Evolutionary conservation across 2,797 vertebrate genomes (phyloP).

Genomic region (Lindbergichthys nudifrons): DNA sequence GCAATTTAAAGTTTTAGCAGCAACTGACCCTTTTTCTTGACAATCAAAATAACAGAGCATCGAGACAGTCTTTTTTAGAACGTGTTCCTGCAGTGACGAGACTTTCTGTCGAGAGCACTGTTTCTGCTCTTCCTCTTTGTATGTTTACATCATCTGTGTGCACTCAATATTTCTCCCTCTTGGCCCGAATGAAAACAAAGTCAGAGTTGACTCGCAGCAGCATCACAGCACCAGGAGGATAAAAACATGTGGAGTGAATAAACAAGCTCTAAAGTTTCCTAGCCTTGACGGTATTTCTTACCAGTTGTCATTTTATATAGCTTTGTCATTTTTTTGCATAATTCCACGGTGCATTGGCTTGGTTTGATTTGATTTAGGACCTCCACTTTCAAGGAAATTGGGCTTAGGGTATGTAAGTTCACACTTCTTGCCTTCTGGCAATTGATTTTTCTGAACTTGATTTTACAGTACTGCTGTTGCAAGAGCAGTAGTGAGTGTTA

Average conservation of each 20-base stretch:
- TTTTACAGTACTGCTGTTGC: slow-evolving; percentile 64
- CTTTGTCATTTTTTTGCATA: slow-evolving; percentile 76
- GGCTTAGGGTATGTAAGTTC: slow-evolving; percentile 80
- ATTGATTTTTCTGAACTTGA: slow-evolving; percentile 77
- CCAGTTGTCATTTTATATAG: slow-evolving; percentile 71
- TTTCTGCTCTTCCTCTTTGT: slow-evolving; percentile 36
- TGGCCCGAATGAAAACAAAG: slow-evolving; percentile 62
- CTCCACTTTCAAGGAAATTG: slow-evolving; percentile 82
- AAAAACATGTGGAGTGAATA: slow-evolving; percentile 65
- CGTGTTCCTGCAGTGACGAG: slow-evolving; percentile 2
- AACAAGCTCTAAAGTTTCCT: slow-evolving; percentile 73
- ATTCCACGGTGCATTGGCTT: slow-evolving; percentile 76
- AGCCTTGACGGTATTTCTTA: slow-evolving; percentile 61
- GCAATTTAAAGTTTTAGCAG: slow-evolving; percentile 40
- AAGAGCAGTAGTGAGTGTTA: slow-evolving; percentile 43
- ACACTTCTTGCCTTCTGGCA: slow-evolving; percentile 77
- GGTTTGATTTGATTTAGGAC: slow-evolving; percentile 79
- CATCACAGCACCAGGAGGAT: slow-evolving; percentile 55
- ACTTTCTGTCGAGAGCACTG: slow-evolving; percentile 14
- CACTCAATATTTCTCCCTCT: slow-evolving; percentile 50
- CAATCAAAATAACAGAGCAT: slow-evolving; percentile 36
- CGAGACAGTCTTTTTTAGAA: slow-evolving; percentile 4
- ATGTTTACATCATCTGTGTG: slow-evolving; percentile 60
- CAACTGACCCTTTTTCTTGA: slow-evolving; percentile 15
- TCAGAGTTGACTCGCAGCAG: slow-evolving; percentile 59